Evolutionary conservation across 2,113 vertebrate genomes (phyloP).

Genomic region (Butorides virescens): DNA sequence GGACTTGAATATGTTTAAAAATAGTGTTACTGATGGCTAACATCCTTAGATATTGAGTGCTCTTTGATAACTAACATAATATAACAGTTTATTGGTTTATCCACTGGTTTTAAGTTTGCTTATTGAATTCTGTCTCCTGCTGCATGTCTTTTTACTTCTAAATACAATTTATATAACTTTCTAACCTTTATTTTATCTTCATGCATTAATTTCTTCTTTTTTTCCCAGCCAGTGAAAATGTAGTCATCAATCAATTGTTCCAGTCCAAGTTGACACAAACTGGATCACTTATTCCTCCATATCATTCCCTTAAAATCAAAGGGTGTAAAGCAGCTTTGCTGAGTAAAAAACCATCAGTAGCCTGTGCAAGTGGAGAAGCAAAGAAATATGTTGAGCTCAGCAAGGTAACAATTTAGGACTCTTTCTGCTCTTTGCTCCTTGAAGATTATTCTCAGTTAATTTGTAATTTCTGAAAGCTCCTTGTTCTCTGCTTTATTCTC

Average conservation of each 20-base stretch:
- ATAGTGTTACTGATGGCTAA: background rate
- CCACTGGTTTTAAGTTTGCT: background rate
- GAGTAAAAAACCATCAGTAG: slow-evolving; percentile 69
- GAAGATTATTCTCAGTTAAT: background rate
- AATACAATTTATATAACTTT: background rate
- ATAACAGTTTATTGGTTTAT: background rate
- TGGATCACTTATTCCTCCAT: slow-evolving; percentile 86
- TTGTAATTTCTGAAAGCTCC: background rate
- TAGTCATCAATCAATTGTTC: slow-evolving; percentile 91
- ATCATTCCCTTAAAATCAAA: slow-evolving; percentile 76
- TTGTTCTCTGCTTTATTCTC: background rate
- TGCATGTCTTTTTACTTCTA: background rate
- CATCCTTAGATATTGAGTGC: background rate
- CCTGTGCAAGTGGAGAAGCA: slow-evolving; percentile 69
- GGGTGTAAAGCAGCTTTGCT: slow-evolving; percentile 84
- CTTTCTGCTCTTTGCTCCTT: background rate
- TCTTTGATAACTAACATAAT: background rate
- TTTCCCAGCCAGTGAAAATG: slow-evolving; percentile 88
- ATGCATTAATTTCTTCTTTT: slow-evolving; percentile 25
- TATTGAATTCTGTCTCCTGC: background rate
- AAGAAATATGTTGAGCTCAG: slow-evolving; percentile 84
- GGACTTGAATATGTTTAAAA: background rate
- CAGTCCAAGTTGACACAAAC: slow-evolving; percentile 92
- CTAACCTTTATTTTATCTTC: background rate
- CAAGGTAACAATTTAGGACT: slow-evolving; percentile 77